Percentiles rank a stretch among this genome's conserved stretches.
Conservation (phyloP, 2,888 invertebrate species). For the Sarcophaga subvicina region DNA sequence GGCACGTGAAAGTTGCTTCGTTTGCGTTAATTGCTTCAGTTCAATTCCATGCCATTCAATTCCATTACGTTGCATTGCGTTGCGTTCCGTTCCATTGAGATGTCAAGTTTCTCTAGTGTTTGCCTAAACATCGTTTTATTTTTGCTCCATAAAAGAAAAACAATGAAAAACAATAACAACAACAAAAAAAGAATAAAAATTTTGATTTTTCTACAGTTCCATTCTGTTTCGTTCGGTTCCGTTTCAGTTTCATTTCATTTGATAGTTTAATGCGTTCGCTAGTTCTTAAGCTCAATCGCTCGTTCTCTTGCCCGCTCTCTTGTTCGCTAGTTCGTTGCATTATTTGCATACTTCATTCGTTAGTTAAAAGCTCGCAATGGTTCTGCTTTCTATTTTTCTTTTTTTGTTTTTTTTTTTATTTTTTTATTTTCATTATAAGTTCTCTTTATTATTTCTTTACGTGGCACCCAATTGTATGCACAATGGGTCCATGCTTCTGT, state of each 20-base stretch:
- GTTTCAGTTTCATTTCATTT: constrained; percentile 10
- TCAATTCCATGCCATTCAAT: constrained; percentile 1
- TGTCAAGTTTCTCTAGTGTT: background rate
- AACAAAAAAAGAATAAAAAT: constrained; percentile 12
- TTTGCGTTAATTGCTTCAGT: constrained; percentile 58
- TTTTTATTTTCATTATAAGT: background rate
- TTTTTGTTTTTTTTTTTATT: background rate
- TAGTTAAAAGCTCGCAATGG: background rate
- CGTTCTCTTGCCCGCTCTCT: constrained; percentile 37
- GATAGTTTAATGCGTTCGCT: constrained; percentile 43
- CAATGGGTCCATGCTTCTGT: background rate
- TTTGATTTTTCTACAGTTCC: constrained; percentile 45
- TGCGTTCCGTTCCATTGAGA: background rate
- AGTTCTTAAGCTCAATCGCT: constrained; percentile 29
- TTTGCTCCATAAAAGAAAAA: too few relatives aligned
- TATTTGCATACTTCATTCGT: background rate
- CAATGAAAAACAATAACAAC: background rate
- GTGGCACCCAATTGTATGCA: background rate
- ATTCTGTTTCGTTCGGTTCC: background rate
- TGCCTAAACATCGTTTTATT: background rate
- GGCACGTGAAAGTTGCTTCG: constrained; percentile 59
- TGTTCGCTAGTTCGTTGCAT: constrained; percentile 35
- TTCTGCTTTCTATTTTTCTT: background rate
- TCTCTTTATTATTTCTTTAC: background rate
- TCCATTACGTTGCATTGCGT: constrained; percentile 27